A percentile compares a stretch with the other conserved stretches of the same genome.
Conservation (phyloP, 2,797 vertebrate genomes). For the Rhynchotus rufescens region DNA sequence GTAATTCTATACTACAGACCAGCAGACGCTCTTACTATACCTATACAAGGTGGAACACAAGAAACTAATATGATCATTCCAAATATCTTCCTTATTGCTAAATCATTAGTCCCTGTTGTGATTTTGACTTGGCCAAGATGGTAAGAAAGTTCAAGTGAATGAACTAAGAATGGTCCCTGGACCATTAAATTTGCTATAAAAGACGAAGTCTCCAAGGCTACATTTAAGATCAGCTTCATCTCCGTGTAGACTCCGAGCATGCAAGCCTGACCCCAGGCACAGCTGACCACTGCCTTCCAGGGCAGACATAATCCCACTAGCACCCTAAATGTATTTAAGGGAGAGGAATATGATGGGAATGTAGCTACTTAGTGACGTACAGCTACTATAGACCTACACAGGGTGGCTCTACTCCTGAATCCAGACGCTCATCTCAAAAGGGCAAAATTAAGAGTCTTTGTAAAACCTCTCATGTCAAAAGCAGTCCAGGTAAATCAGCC, state of each 20-base stretch:
- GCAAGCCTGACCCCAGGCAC: neutral
- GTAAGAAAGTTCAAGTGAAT: neutral
- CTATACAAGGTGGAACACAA: neutral
- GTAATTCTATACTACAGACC: neutral
- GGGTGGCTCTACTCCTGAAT: neutral
- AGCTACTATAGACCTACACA: neutral
- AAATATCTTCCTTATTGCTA: fast-evolving
- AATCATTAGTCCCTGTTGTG: neutral
- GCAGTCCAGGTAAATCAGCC: neutral
- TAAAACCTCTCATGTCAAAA: neutral
- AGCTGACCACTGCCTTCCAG: neutral
- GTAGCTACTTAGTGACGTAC: neutral
- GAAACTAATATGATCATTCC: neutral
- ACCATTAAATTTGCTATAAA: neutral
- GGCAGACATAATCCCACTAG: neutral
- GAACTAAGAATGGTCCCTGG: neutral
- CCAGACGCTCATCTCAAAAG: neutral
- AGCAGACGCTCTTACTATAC: neutral
- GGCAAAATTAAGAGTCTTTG: neutral
- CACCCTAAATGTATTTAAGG: neutral
- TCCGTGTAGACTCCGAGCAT: neutral
- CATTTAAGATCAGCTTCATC: neutral
- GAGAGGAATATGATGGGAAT: neutral
- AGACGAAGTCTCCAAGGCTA: neutral
- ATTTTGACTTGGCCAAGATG: neutral